phyloP scores from a whole-genome alignment of 1,140 invertebrate genomes.

The Epicauta chinensis region DNA sequence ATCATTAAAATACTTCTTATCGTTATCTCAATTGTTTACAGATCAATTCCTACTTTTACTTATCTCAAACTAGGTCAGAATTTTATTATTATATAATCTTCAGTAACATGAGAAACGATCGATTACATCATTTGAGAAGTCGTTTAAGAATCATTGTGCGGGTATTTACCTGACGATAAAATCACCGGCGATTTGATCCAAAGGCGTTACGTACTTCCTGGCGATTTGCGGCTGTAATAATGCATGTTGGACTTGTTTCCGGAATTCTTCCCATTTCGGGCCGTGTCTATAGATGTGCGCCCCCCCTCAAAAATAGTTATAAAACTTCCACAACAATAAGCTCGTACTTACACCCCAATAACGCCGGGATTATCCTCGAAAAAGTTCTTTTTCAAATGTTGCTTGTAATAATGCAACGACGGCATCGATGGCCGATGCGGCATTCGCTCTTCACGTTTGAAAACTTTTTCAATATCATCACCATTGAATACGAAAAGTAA shows the following conservation, averaged over 20 bases:
- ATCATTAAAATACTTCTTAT: too few relatives aligned
- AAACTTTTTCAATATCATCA: conserved; percentile 68
- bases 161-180: conserved; percentile 58
- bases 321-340: neutral
- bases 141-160: neutral
- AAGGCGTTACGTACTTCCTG: conserved; percentile 62
- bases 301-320: neutral
- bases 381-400: conserved; percentile 63
- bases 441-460: conserved; percentile 66
- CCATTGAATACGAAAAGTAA: conserved; percentile 72
- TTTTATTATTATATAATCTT: too few relatives aligned
- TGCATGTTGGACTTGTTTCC: conserved; percentile 77
- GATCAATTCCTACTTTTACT: too few relatives aligned
- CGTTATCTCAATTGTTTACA: too few relatives aligned
- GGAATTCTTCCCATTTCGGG: conserved; percentile 72
- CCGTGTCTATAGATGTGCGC: conserved; percentile 76
- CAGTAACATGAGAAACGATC: too few relatives aligned
- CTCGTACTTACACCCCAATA: conserved; percentile 68
- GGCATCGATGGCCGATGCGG: conserved; percentile 74
- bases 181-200: conserved; percentile 66
- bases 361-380: conserved; percentile 67
- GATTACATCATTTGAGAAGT: too few relatives aligned
- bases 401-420: conserved; percentile 71
- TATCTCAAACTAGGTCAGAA: too few relatives aligned
- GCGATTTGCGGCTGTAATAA: conserved; percentile 71